Percentiles rank a stretch among this genome's conserved stretches.
Evolutionary conservation across 2,888 invertebrate species (phyloP).

Genomic region (Choreutis nemorana): DNA sequence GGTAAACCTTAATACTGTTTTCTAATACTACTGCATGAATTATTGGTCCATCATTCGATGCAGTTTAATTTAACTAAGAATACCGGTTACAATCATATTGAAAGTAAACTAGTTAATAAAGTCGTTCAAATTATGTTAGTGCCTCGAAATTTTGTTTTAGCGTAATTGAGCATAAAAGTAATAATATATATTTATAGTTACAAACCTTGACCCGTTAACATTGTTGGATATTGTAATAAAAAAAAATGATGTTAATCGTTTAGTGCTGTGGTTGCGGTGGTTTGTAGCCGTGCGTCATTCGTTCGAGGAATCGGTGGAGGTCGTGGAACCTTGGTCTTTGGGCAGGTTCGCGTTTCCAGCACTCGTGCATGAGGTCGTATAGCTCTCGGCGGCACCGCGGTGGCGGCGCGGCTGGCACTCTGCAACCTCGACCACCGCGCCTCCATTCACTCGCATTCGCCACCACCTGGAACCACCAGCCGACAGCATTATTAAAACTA

Average conservation of each 20-base stretch:
- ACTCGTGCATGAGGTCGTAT: slow-evolving; percentile 90
- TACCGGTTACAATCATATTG: no score
- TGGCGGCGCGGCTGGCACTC: slow-evolving; percentile 69
- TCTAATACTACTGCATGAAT: no score
- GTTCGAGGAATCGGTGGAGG: slow-evolving; percentile 85
- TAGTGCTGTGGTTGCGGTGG: slow-evolving; percentile 46
- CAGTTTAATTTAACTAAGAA: no score
- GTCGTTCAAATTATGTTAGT: no score
- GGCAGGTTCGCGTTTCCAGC: slow-evolving; percentile 84
- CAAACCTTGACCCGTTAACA: neutral
- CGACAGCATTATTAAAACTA: no score
- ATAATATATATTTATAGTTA: no score
- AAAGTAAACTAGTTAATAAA: no score
- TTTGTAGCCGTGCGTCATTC: slow-evolving; percentile 74
- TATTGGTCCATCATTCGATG: no score
- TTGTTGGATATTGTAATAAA: neutral
- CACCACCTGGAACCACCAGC: slow-evolving; percentile 72
- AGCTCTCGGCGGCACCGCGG: slow-evolving; percentile 85
- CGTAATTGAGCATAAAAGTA: no score
- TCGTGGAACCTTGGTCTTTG: slow-evolving; percentile 88
- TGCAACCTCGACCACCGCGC: slow-evolving; percentile 41
- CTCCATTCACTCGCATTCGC: slow-evolving; percentile 72
- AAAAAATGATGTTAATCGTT: slow-evolving; percentile 5
- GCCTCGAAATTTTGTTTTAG: no score
- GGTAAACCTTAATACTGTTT: no score